Base-by-base conservation (phyloP, 2,888 invertebrate genomes). In the Napeogenes inachia region DNA sequence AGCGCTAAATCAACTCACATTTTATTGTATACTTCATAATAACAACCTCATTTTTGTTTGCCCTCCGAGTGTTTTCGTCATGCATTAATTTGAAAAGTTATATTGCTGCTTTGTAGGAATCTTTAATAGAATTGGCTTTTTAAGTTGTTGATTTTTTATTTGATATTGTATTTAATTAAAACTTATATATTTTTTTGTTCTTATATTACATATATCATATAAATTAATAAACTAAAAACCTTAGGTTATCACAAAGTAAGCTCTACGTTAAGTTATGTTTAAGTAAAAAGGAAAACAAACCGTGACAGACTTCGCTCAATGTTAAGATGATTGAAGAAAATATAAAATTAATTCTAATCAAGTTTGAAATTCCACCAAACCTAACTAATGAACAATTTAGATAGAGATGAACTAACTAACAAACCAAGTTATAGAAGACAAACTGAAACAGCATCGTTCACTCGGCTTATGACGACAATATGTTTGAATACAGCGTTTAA, bases 81-180 rank as follows among this genome's bases (percentile, higher is more conserved):
- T 84, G 84, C 83, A 84, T 85, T 86, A 87, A 86, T 87, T 87
- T 85, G 74, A 74, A 74, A 86, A 87, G 85, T 86, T 85, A 85
- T 78, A 87, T 87, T 85, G 81, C 79, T 80, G 76, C 66, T 69
- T 61, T 68, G 66, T 61, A 69, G 69, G 70, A 70, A 72, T 64
- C 55, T 60, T 50, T 63, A 66, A 69, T 66, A 63, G 66, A 69
- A 69, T 68, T 64, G 68, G 66, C 66, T 66, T 63, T 59, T 65
- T 61, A 66, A 63, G 64, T 68, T 62, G 64, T 60, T 42, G 61
- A 50, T 59, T 61, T 54, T 32, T 62, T 67, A 30, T 57, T 62
- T 62, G 60, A 13, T 30, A 30, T 50, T 12, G 58, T 47, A 56
- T 59, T 60, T 64, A 58, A 64, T 60, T 57, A 50, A 50, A 50